Evolutionary conservation across 2,888 invertebrate species (phyloP), one percentile per base, ranked within the genome.

Genomic region (Argyresthia goedartella): DNA sequence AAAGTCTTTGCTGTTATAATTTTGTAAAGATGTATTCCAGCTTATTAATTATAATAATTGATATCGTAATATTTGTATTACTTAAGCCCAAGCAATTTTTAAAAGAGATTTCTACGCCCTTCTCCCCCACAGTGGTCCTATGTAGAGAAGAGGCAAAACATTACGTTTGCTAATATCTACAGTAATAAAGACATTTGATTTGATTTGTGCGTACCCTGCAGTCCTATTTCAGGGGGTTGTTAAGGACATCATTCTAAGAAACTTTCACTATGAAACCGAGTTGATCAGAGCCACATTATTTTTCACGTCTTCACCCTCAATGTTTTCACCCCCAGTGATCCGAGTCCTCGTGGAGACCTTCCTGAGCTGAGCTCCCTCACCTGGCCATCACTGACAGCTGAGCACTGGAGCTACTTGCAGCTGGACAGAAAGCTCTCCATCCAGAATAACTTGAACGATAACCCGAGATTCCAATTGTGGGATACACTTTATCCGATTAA

Each of bases 401-500:
- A 54, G 0, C 54, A 62, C 33, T 64, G 74, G 42, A 57, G 58
- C 39, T 81, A 76, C 58, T 61, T 78, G 10, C 60, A 59, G 3
- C 41, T 81, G 2, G 68, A 55, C 48, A 53, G 56, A 3, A 51
- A 66, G 25, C 60, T 73, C 49, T 52, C 64, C 0, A 59, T 75
- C 1, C 56, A 57, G 0, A 54, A 62, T 43, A 71, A 76, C 51
- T 56, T 79, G 35, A 62, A 61, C 16, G 76, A 78, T 57, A 63
- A 71, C 3, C 25, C 25, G 25, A 55, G 71, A 8, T 69, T 71
- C 53, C 48, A 57, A 3, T 42, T 75, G 0, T 81, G 79, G 79
- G 78, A 79, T 4, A 63, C 73, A 9, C 57, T 79, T 1, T 79
- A 75, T 45, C 79, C 76, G 0, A 67, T 74, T 36, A 39, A 62